A percentile compares a stretch with the other conserved stretches of the same genome.
Conservation (phyloP, 1,140 invertebrate genomes). For the Euura saliciscinereae region DNA sequence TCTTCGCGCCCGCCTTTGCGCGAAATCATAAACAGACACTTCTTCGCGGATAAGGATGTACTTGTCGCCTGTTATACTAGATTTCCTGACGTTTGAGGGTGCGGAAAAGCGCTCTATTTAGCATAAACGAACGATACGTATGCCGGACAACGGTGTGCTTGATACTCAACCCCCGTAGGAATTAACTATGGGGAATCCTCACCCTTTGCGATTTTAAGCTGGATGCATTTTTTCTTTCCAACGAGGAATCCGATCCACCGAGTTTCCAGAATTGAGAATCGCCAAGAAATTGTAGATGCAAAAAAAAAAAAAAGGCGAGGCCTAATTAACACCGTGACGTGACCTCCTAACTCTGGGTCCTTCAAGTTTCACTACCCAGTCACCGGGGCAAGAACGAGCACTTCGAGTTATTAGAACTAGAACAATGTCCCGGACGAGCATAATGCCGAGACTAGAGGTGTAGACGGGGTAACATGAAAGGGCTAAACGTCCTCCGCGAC, state of each 20-base stretch:
- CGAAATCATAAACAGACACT: conserved; percentile 5
- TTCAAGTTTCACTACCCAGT: too few relatives aligned
- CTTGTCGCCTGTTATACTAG: background rate
- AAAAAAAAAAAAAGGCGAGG: too few relatives aligned
- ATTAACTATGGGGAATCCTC: too few relatives aligned
- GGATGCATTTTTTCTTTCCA: too few relatives aligned
- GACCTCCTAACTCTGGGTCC: background rate
- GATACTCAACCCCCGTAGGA: background rate
- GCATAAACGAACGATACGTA: background rate
- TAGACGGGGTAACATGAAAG: conserved; percentile 12
- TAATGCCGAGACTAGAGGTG: conserved; percentile 27
- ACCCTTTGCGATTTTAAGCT: too few relatives aligned
- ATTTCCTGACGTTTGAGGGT: background rate
- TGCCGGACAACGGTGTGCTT: conserved; percentile 3
- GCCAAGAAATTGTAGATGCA: too few relatives aligned
- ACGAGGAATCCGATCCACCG: too few relatives aligned
- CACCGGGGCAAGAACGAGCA: conserved; percentile 8
- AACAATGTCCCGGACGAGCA: conserved; percentile 25
- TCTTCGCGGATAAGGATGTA: background rate
- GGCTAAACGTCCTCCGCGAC: conserved; percentile 14
- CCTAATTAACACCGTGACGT: too few relatives aligned
- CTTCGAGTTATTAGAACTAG: conserved; percentile 30
- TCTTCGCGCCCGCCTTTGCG: background rate
- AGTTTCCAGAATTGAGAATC: too few relatives aligned
- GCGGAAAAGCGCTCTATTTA: background rate